Percentiles rank a stretch among this genome's conserved stretches.
Evolutionary conservation across 2,113 vertebrate genomes (phyloP).

Genomic region (Corvus moneduloides): DNA sequence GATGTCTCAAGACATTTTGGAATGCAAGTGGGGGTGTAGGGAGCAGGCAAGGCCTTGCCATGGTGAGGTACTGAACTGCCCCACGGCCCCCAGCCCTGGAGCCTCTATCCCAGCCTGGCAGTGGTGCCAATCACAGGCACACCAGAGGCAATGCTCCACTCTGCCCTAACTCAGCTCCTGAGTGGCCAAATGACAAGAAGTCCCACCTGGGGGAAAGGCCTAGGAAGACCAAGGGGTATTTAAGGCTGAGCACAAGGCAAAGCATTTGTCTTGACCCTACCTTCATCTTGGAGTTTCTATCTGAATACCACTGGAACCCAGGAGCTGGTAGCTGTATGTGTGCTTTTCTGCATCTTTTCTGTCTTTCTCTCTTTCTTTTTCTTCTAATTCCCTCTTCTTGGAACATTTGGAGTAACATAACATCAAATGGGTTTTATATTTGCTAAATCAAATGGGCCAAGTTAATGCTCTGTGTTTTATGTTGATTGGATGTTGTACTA

Average conservation of each 20-base stretch:
- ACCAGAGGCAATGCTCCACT: not conserved
- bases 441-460: not conserved
- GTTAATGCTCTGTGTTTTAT: not conserved
- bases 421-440: not conserved
- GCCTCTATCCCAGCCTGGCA: not conserved
- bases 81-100: not conserved
- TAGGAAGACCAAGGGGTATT: not conserved
- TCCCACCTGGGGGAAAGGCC: not conserved
- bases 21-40: too few relatives aligned
- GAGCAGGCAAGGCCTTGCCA: not conserved
- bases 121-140: not conserved
- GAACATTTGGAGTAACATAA: not conserved
- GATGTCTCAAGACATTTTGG: not conserved
- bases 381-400: not conserved
- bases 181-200: not conserved
- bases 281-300: not conserved
- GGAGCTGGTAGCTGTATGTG: not conserved
- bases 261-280: not conserved
- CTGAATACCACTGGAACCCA: not conserved
- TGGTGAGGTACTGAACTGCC: not conserved
- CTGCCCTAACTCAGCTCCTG: not conserved
- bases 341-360: not conserved
- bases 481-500: not conserved
- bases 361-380: not conserved
- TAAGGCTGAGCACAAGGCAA: rapidly evolving